Evolutionary conservation across 2,113 vertebrate genomes (phyloP), one percentile per base, ranked within the genome.

Genomic region (Ranitomeya variabilis): DNA sequence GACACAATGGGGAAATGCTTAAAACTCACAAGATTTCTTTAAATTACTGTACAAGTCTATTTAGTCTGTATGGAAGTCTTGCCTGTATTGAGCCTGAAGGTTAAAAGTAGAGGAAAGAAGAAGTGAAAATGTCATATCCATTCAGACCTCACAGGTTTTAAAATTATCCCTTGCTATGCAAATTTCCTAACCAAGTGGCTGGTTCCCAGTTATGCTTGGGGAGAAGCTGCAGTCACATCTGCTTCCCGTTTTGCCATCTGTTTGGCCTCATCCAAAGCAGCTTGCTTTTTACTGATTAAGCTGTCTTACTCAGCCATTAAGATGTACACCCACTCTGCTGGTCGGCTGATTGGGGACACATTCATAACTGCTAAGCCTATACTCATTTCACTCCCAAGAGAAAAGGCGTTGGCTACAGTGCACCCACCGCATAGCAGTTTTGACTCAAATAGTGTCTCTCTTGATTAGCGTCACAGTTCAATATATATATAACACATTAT

Each of bases 91-190:
- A 45, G 21, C 14, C 51, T 57, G 51, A 45, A 80, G n/a, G 51
- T 21, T 87, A 59, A 82, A 90, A 91, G 92, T 90, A 92, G 92
- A 94, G 87, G 94, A 97, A 97, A 97, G 95, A 93, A 95, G 97
- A 98, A 98, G 96, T 98, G 97, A 99, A 96, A 96, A 96, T 94
- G 94, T 95, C 88, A 92, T 87, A 98, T 97, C 95, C 95, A 96
- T 94, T 93, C 93, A 94, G 94, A 91, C 92, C 90, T 90, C 91
- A 94, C 26, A 88, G 18, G 93, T 93, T 94, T 94, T 93, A 96
- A 96, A 95, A 97, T 97, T 96, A 96, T 97, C 95, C 79, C 96
- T 93, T 95, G 92, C 95, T 95, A 98, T 99, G 98, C 98, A 99
- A 99, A 98, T 97, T 90, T 92, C 93, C 93, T 94, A 93, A 94